These are phyloP conservation scores for Creontiades dilutus DNA, from an alignment of 2,888 invertebrate genomes.

Conservation along the genomic window DNA sequence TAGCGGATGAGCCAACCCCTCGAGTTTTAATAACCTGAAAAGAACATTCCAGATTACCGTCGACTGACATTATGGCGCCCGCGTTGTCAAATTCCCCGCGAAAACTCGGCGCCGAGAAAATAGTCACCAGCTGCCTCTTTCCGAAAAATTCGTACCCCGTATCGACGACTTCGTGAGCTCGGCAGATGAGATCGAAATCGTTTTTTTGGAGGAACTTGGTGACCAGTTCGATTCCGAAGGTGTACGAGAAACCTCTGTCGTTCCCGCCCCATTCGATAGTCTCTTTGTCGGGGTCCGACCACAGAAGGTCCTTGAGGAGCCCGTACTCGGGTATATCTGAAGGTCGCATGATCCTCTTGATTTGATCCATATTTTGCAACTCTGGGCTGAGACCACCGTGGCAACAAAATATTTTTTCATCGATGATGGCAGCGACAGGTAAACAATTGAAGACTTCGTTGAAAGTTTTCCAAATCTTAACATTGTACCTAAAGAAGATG, in stretches of 20 bases:
- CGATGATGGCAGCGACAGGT: constrained; percentile 83
- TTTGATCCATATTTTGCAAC: constrained; percentile 81
- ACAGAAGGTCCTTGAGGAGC: constrained; percentile 82
- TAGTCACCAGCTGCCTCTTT: constrained; percentile 74
- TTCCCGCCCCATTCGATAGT: constrained; percentile 84
- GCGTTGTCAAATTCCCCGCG: constrained; percentile 73
- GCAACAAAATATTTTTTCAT: constrained; percentile 84
- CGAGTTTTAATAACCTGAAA: constrained; percentile 72
- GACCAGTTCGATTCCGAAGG: constrained; percentile 84
- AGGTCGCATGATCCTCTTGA: constrained; percentile 81
- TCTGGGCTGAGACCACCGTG: constrained; percentile 81
- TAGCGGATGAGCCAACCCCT: not conserved
- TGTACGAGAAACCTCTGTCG: constrained; percentile 83
- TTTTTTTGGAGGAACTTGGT: constrained; percentile 83
- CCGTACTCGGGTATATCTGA: constrained; percentile 82
- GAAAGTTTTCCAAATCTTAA: constrained; percentile 78
- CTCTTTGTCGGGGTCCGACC: constrained; percentile 81
- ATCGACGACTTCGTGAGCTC: constrained; percentile 82
- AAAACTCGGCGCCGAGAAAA: constrained; percentile 74
- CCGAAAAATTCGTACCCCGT: constrained; percentile 76
- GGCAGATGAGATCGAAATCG: constrained; percentile 84
- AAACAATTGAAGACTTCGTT: constrained; percentile 80
- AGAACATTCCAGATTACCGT: constrained; percentile 72
- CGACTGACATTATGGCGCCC: constrained; percentile 72
- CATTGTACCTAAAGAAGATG: constrained; percentile 44